Conservation (phyloP, 2,113 vertebrate genomes). For the Rhinolophus sinicus region DNA sequence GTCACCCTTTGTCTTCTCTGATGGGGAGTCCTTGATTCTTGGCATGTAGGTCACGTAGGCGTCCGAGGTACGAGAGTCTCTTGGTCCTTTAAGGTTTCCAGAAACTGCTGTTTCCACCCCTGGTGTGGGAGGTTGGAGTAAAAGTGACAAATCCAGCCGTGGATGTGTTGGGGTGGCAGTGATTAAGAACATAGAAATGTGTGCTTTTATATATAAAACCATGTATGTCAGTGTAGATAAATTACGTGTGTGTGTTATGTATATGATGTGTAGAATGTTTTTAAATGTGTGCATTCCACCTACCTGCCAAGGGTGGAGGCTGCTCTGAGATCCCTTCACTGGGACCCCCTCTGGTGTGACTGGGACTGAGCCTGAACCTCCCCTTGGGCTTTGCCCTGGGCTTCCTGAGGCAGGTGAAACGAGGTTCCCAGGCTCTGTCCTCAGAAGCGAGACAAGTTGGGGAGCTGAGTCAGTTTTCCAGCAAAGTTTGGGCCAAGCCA, state of each 20-base stretch:
- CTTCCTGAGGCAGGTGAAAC: not conserved
- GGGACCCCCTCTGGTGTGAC: not conserved
- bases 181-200: not conserved
- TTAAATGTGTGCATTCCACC: not conserved
- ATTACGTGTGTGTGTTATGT: no score
- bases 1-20: not conserved
- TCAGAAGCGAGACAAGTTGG: not conserved
- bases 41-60: not conserved
- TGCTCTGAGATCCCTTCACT: not conserved
- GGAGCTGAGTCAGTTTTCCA: not conserved
- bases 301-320: not conserved
- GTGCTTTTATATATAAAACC: not conserved
- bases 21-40: fast-evolving
- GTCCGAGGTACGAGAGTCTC: not conserved
- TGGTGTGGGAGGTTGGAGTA: not conserved
- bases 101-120: not conserved
- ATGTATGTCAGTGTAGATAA: not conserved
- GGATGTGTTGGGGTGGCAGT: not conserved
- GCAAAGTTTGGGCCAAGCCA: not conserved
- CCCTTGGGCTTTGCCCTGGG: not conserved
- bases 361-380: not conserved
- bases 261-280: not conserved
- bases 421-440: not conserved
- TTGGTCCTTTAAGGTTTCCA: not conserved
- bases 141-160: not conserved